Evolutionary conservation across 2,113 vertebrate genomes (phyloP).

Genomic region (Solea senegalensis): DNA sequence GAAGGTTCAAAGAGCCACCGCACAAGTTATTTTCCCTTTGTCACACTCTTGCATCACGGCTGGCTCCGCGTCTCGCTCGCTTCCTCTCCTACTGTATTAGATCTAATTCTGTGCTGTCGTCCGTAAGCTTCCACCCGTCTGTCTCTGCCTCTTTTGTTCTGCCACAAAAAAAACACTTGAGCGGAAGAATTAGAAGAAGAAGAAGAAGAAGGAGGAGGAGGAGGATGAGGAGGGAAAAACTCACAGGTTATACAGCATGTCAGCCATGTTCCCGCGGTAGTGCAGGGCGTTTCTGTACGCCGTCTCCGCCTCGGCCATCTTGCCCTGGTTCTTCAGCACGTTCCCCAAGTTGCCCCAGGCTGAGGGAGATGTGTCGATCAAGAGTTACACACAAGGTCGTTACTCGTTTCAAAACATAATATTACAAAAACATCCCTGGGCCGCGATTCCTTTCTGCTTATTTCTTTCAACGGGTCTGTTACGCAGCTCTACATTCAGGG

Average conservation of each 20-base stretch:
- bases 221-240: conserved; percentile 67
- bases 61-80: conserved; percentile 14
- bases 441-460: too few relatives aligned
- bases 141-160: conserved; percentile 10
- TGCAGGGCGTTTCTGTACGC: conserved; percentile 97
- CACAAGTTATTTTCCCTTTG: conserved; percentile 48
- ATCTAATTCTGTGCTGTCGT: conserved; percentile 38
- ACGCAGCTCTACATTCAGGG: too few relatives aligned
- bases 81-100: not conserved
- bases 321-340: conserved; percentile 98
- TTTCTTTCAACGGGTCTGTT: too few relatives aligned
- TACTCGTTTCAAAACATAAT: not conserved
- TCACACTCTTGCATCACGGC: conserved; percentile 26
- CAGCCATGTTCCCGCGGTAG: conserved; percentile 99
- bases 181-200: too few relatives aligned
- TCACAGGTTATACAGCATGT: conserved; percentile 99
- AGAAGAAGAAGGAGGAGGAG: not conserved
- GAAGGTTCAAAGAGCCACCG: conserved; percentile 46
- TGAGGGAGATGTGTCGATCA: conserved; percentile 70
- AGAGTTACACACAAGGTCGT: not conserved
- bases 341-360: conserved; percentile 99
- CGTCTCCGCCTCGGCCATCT: conserved; percentile 93
- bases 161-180: not conserved
- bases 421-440: too few relatives aligned
- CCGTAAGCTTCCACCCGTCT: not conserved